Percentiles rank a stretch among this genome's conserved stretches.
Evolutionary conservation across 2,888 invertebrate genomes (phyloP).

Genomic region (Spatulosminthurus flaviceps): DNA sequence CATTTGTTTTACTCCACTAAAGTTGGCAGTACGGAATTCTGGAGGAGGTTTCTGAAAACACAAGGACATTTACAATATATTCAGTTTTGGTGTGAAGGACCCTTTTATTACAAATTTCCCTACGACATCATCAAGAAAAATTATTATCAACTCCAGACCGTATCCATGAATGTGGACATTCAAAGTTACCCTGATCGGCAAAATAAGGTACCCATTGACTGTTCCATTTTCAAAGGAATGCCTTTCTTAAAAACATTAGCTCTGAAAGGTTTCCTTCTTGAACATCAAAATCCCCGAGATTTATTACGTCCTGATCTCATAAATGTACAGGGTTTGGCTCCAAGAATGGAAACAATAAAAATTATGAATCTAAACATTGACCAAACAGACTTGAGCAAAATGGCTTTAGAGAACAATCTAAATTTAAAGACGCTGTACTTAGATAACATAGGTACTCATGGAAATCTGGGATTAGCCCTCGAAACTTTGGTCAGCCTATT

Average conservation of each 20-base stretch:
- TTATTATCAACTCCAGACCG: slow-evolving; percentile 26
- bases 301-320: slow-evolving; percentile 24
- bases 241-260: slow-evolving; percentile 35
- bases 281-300: background rate
- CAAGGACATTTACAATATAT: slow-evolving; percentile 31
- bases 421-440: slow-evolving; percentile 20
- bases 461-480: slow-evolving; percentile 21
- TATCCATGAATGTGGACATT: slow-evolving; percentile 38
- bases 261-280: slow-evolving; percentile 6
- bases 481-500: slow-evolving; percentile 24
- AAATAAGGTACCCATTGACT: slow-evolving; percentile 33
- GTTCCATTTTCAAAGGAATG: slow-evolving; percentile 24
- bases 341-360: slow-evolving; percentile 28
- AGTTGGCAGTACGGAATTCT: slow-evolving; percentile 35
- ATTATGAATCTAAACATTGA: slow-evolving; percentile 34
- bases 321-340: slow-evolving; percentile 22
- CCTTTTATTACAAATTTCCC: slow-evolving; percentile 35
- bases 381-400: background rate
- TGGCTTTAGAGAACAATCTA: slow-evolving; percentile 2
- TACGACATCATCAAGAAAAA: slow-evolving; percentile 40
- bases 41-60: slow-evolving; percentile 38
- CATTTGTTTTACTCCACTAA: slow-evolving; percentile 37
- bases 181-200: slow-evolving; percentile 26
- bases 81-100: slow-evolving; percentile 42
- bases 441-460: slow-evolving; percentile 29